phyloP scores from a whole-genome alignment of 2,113 vertebrate genomes.

The Copsychus sechellarum region DNA sequence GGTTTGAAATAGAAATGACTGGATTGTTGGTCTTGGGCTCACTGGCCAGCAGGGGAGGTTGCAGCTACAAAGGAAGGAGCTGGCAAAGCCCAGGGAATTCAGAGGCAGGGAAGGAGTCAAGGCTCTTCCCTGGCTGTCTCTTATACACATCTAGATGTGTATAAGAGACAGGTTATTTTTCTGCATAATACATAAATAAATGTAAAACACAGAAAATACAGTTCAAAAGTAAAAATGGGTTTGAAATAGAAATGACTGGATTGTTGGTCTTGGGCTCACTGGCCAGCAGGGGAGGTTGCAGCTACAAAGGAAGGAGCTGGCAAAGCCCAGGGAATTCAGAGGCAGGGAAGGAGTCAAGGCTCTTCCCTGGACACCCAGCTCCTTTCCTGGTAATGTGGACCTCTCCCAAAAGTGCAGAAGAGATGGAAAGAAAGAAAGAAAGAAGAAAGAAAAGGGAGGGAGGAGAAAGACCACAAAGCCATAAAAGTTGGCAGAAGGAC shows the following conservation, averaged over 20 bases:
- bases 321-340: neutral
- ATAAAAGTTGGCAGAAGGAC: neutral
- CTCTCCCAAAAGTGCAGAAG: neutral
- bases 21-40: neutral
- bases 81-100: neutral
- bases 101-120: neutral
- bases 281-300: neutral
- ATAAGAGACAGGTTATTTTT: too few species aligned
- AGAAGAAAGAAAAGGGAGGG: neutral
- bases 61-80: neutral
- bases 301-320: neutral
- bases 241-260: neutral
- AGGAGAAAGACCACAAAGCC: neutral
- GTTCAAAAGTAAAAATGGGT: neutral
- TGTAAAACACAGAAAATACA: neutral
- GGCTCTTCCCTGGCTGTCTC: neutral
- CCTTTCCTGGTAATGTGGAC: accelerated
- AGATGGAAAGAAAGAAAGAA: neutral
- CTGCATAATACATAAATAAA: neutral
- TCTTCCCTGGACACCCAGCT: neutral
- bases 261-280: neutral
- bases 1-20: neutral
- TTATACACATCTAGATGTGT: too few species aligned
- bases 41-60: neutral
- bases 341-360: neutral